A percentile compares a stretch with the other conserved stretches of the same genome.
Conservation (phyloP, 2,113 vertebrate species). For the Podiceps cristatus region DNA sequence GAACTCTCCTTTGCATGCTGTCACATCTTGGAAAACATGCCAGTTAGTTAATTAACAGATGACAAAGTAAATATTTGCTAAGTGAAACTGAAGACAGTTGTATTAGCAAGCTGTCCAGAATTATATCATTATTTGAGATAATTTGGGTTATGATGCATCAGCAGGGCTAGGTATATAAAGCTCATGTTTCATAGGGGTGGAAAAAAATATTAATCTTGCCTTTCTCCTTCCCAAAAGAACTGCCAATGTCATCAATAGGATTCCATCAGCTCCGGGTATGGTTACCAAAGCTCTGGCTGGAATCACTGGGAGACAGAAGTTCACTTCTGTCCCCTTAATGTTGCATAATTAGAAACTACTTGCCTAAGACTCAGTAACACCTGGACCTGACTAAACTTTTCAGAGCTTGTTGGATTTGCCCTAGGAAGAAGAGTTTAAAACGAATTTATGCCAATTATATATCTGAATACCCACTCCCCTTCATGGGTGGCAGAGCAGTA, state of each 20-base stretch:
- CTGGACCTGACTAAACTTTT: not conserved
- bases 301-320: not conserved
- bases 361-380: not conserved
- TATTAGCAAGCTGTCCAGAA: not conserved
- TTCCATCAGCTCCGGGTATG: not conserved
- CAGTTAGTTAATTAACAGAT: constrained; percentile 40
- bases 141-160: not conserved
- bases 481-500: not conserved
- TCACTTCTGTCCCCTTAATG: not conserved
- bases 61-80: constrained; percentile 45
- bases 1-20: constrained; percentile 18
- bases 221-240: not conserved
- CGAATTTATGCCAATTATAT: accelerated
- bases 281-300: not conserved
- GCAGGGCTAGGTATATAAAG: not conserved
- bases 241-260: not conserved
- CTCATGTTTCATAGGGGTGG: not conserved
- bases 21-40: not conserved
- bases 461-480: not conserved
- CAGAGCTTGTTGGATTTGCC: not conserved
- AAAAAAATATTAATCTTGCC: not conserved
- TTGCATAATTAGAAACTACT: not conserved
- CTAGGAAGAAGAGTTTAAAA: not conserved
- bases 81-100: constrained; percentile 26
- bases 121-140: not conserved